Conservation (phyloP, 2,888 invertebrate genomes). For the Amorpha juglandis region DNA sequence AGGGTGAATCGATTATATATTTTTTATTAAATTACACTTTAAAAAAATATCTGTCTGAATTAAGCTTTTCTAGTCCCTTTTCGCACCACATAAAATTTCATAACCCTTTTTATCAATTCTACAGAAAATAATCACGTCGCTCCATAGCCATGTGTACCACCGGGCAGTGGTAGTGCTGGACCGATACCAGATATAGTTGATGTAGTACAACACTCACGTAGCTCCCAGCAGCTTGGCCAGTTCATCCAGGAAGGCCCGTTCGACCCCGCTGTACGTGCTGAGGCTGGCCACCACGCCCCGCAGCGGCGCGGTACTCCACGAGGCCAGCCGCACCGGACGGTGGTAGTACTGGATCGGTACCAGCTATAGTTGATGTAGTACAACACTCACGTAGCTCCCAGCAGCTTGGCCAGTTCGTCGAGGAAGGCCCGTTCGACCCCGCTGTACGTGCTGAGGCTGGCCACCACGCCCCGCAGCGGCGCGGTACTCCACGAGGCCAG, state of each 20-base stretch:
- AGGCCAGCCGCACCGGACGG: constrained; percentile 83
- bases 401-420: constrained; percentile 86
- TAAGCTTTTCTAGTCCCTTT: too few species aligned
- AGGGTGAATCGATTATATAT: too few species aligned
- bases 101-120: too few species aligned
- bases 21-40: too few species aligned
- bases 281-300: constrained; percentile 90
- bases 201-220: constrained; percentile 70
- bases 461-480: constrained; percentile 87
- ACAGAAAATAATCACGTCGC: constrained; percentile 86
- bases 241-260: constrained; percentile 89
- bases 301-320: constrained; percentile 72
- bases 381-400: constrained; percentile 88
- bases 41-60: too few species aligned
- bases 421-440: constrained; percentile 90
- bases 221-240: constrained; percentile 90
- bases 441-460: constrained; percentile 91
- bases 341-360: constrained; percentile 89
- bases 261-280: constrained; percentile 89
- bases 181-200: constrained; percentile 83
- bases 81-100: too few species aligned
- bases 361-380: constrained; percentile 73
- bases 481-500: constrained; percentile 62
- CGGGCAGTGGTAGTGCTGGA: constrained; percentile 90
- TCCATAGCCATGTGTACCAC: constrained; percentile 73